Conservation (phyloP, 2,113 vertebrate species). For the Aspidoscelis tigris region DNA sequence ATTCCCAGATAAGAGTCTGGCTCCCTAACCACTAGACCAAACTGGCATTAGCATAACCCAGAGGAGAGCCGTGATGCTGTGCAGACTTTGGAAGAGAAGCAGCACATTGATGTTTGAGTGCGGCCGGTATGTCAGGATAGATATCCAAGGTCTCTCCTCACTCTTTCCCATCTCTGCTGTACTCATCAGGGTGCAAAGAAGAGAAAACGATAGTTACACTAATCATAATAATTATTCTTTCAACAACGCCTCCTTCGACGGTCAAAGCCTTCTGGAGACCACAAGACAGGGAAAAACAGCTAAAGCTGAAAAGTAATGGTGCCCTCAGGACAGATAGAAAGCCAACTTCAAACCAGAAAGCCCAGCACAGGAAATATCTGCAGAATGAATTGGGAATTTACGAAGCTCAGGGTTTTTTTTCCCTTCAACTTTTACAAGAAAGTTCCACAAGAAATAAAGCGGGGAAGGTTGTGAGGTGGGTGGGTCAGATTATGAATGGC, state of each 20-base stretch:
- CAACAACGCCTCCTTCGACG: conserved; percentile 77
- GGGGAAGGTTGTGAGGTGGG: conserved; percentile 32
- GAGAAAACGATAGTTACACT: conserved; percentile 78
- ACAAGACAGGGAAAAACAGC: conserved; percentile 76
- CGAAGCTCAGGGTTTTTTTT: conserved; percentile 49
- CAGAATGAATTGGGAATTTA: conserved; percentile 76
- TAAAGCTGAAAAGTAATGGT: conserved; percentile 78
- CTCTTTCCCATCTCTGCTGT: conserved; percentile 59
- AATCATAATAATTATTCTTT: conserved; percentile 81
- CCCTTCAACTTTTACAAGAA: conserved; percentile 67
- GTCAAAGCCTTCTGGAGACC: conserved; percentile 76
- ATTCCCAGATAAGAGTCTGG: too few species aligned
- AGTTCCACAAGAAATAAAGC: conserved; percentile 63
- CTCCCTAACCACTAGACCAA: too few species aligned
- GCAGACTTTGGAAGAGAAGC: too few species aligned
- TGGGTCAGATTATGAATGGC: neutral
- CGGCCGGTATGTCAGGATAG: neutral
- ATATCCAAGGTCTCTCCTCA: neutral
- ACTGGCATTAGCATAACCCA: too few species aligned
- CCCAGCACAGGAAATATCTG: conserved; percentile 80
- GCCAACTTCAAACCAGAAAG: conserved; percentile 81
- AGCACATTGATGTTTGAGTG: neutral
- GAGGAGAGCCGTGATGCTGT: too few species aligned
- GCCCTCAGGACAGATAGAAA: conserved; percentile 80
- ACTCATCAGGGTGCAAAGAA: conserved; percentile 66